These are phyloP conservation scores for Axinella damicornis DNA, from an alignment of 37 sponge, comb jelly and placozoan species.

Conservation along the genomic window DNA sequence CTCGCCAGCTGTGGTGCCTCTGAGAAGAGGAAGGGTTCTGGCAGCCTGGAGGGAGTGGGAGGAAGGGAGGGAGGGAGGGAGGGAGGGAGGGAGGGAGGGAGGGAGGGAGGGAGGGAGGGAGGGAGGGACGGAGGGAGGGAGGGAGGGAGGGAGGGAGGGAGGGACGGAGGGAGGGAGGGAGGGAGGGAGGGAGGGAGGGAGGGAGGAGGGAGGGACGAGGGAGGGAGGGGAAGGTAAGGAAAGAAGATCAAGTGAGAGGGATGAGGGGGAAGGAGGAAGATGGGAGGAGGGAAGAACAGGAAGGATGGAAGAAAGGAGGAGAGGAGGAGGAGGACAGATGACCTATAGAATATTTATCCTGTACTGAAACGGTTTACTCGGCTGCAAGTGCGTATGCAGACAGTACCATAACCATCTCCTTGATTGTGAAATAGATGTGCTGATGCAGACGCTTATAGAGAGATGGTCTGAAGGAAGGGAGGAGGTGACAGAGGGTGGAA, in stretches of 20 bases:
- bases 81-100: background rate
- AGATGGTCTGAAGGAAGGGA: background rate
- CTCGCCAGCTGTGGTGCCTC: constrained; percentile 75
- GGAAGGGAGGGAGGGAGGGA: background rate
- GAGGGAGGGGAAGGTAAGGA: background rate
- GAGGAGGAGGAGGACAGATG: no score
- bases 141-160: background rate
- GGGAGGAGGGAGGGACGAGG: background rate
- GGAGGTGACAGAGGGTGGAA: background rate
- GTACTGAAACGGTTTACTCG: no score
- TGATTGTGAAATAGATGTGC: no score
- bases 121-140: background rate
- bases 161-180: no score
- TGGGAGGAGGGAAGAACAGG: no score
- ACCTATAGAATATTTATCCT: no score
- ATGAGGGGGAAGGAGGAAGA: background rate
- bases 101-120: no score
- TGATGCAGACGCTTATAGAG: no score
- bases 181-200: background rate
- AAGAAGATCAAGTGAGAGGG: background rate
- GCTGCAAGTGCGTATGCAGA: no score
- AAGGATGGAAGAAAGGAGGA: no score
- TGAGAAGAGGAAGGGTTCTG: constrained; percentile 55
- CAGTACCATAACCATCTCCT: no score
- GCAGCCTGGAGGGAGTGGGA: constrained; percentile 32